phyloP scores from a whole-genome alignment of 2,888 invertebrate species.

The Rhingia rostrata region DNA sequence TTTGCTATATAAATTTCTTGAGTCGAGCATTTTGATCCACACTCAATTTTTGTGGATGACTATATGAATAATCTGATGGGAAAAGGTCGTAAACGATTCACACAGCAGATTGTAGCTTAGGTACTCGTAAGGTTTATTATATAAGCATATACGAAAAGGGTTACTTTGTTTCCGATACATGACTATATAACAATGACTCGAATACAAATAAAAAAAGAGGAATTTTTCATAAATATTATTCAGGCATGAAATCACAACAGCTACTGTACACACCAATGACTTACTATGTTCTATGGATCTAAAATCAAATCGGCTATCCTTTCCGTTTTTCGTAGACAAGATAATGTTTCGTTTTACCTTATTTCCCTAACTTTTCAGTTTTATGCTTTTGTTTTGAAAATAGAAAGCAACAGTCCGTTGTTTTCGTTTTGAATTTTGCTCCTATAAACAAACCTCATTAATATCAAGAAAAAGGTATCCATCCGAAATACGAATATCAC shows the following conservation, averaged over 20 bases:
- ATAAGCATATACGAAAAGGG: too few relatives aligned
- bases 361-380: neutral
- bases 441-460: constrained; percentile 64
- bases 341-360: constrained; percentile 36
- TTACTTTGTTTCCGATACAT: constrained; percentile 15
- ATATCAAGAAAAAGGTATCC: constrained; percentile 62
- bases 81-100: too few relatives aligned
- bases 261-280: constrained; percentile 23
- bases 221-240: constrained; percentile 70
- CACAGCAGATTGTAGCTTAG: too few relatives aligned
- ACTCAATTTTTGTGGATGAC: too few relatives aligned
- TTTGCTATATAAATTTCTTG: too few relatives aligned
- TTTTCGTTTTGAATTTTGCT: constrained; percentile 35
- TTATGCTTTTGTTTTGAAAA: constrained; percentile 18
- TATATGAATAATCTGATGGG: too few relatives aligned
- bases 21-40: too few relatives aligned
- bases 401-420: constrained; percentile 59
- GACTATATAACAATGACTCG: constrained; percentile 24
- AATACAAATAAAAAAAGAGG: constrained; percentile 50
- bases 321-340: neutral
- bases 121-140: too few relatives aligned
- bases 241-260: constrained; percentile 63
- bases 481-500: constrained; percentile 63
- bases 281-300: constrained; percentile 19
- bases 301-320: neutral